phyloP scores from a whole-genome alignment of 2,113 vertebrate species.

The Hyaena hyaena region DNA sequence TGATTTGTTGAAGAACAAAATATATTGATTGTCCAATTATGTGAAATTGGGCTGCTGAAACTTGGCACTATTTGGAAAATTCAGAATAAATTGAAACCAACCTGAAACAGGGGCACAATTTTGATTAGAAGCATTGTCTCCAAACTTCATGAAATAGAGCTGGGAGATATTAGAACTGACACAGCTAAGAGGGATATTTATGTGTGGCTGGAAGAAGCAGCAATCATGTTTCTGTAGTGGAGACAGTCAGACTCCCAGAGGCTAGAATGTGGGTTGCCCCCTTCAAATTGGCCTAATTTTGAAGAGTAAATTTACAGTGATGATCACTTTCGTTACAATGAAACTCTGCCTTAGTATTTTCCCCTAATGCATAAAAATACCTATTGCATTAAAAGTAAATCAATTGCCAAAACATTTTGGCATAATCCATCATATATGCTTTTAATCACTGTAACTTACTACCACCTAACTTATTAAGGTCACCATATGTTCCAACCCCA shows the following conservation, averaged over 20 bases:
- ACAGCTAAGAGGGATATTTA: neutral
- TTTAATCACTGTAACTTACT: neutral
- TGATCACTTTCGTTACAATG: neutral
- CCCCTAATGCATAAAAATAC: neutral
- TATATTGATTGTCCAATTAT: neutral
- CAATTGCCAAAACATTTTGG: neutral
- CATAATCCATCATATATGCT: neutral
- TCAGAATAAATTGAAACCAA: slow-evolving; percentile 13
- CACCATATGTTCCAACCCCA: neutral
- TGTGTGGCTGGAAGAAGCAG: neutral
- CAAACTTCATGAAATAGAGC: neutral
- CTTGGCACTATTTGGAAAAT: neutral
- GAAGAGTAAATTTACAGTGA: neutral
- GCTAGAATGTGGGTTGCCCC: neutral
- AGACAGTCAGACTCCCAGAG: neutral
- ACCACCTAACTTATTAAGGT: neutral
- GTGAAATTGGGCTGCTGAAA: neutral
- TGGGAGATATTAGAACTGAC: neutral
- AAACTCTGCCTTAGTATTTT: neutral
- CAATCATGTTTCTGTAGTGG: neutral
- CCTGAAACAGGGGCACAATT: neutral
- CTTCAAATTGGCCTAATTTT: neutral
- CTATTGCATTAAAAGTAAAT: neutral
- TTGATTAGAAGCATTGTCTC: neutral
- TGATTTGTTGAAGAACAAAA: neutral